phyloP scores from a whole-genome alignment of 2,113 vertebrate genomes.

The Hyperoodon ampullatus region DNA sequence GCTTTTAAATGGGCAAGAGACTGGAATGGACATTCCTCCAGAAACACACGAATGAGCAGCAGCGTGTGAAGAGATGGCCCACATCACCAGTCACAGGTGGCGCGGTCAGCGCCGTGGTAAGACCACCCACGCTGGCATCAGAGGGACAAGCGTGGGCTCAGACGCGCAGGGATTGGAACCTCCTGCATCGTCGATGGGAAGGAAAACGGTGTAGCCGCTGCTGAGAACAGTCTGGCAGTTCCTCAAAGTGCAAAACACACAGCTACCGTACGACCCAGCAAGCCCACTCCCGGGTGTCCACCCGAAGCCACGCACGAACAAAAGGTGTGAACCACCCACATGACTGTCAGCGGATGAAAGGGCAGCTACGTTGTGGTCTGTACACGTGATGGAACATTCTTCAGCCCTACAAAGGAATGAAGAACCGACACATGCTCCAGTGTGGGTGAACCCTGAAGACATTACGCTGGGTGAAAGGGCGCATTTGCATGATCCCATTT shows the following conservation, averaged over 20 bases:
- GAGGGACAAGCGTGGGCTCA: too few species aligned
- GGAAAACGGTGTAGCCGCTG: neutral
- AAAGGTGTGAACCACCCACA: neutral
- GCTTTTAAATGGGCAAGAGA: fast-evolving
- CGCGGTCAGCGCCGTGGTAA: fast-evolving
- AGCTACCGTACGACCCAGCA: neutral
- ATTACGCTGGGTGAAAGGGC: too few species aligned
- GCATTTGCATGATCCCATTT: too few species aligned
- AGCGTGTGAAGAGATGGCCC: fast-evolving
- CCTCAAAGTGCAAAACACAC: neutral
- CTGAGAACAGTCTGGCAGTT: neutral
- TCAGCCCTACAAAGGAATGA: neutral
- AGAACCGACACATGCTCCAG: neutral
- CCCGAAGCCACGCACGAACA: neutral
- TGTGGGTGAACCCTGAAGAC: neutral
- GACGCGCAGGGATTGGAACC: fast-evolving
- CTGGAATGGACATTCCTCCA: fast-evolving
- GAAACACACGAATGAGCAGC: fast-evolving
- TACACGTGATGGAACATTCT: too few species aligned
- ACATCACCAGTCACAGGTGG: fast-evolving
- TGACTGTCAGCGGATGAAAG: neutral
- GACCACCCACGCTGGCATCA: too few species aligned
- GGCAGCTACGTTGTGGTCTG: neutral
- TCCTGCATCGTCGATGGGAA: neutral
- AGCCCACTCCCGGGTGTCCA: neutral